A percentile compares a stretch with the other conserved stretches of the same genome.
Evolutionary conservation across 2,888 invertebrate species (phyloP).

Genomic region (Ophion obscuratus): DNA sequence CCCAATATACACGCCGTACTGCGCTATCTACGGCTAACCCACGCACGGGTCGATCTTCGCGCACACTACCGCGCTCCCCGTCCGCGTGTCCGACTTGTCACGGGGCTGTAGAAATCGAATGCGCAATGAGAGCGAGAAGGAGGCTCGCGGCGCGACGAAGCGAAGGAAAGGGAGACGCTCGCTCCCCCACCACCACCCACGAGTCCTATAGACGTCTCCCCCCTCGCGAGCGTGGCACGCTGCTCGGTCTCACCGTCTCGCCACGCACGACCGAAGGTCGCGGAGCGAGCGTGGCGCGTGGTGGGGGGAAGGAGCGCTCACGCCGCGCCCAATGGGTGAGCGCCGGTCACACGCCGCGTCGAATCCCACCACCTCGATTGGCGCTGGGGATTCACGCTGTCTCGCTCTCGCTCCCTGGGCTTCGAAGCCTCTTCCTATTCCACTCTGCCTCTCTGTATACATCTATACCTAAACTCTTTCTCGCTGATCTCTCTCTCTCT

Average conservation of each 20-base stretch:
- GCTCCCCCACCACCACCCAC: slow-evolving; percentile 66
- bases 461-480: slow-evolving; percentile 1
- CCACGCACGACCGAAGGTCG: slow-evolving; percentile 67
- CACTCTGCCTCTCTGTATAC: not conserved
- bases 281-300: slow-evolving; percentile 16
- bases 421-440: slow-evolving; percentile 43
- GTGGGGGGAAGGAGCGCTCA: slow-evolving; percentile 67
- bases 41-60: not conserved
- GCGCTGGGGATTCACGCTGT: slow-evolving; percentile 63
- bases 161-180: not conserved
- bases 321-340: slow-evolving; percentile 75
- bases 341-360: slow-evolving; percentile 82
- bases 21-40: slow-evolving; percentile 1
- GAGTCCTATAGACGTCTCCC: slow-evolving; percentile 44
- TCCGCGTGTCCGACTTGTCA: not conserved
- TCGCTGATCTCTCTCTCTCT: slow-evolving; percentile 48
- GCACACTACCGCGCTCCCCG: slow-evolving; percentile 41
- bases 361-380: slow-evolving; percentile 78
- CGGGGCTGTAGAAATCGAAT: slow-evolving; percentile 63
- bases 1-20: slow-evolving; percentile 13
- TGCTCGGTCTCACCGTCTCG: slow-evolving; percentile 74
- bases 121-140: slow-evolving; percentile 33
- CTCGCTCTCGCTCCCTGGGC: slow-evolving; percentile 58
- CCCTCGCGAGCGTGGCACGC: slow-evolving; percentile 70
- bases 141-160: not conserved